Evolutionary conservation across 2,888 invertebrate genomes (phyloP).

Genomic region (Minunthozetes semirufus): DNA sequence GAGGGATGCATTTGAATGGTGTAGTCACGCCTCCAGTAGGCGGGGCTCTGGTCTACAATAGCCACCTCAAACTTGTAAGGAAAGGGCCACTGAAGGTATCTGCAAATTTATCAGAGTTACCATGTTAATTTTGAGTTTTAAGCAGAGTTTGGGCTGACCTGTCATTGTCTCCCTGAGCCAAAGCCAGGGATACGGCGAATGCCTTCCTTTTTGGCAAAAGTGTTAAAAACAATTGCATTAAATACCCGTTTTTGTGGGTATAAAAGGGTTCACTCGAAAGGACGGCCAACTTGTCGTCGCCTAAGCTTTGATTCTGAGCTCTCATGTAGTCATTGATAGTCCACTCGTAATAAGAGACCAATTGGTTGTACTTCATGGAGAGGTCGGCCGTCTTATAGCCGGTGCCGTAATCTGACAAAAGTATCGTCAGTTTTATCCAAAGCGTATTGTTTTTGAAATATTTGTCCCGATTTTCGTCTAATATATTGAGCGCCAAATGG

Average conservation of each 20-base stretch:
- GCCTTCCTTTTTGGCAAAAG: constrained; percentile 33
- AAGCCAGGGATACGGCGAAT: constrained; percentile 36
- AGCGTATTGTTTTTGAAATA: constrained; percentile 37
- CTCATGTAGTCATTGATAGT: constrained; percentile 25
- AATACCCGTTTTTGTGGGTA: constrained; percentile 43
- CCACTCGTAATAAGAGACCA: constrained; percentile 44
- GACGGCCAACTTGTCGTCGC: background rate
- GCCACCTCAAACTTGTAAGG: constrained; percentile 41
- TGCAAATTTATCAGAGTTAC: background rate
- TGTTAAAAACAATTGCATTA: constrained; percentile 41
- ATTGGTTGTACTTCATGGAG: constrained; percentile 42
- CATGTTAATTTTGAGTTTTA: background rate
- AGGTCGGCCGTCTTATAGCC: constrained; percentile 37
- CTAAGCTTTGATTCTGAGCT: background rate
- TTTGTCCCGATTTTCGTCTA: constrained; percentile 5
- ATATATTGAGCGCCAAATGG: constrained; percentile 23
- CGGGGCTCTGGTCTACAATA: constrained; percentile 39
- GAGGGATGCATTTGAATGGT: constrained; percentile 31
- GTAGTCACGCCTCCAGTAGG: constrained; percentile 36
- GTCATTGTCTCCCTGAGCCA: constrained; percentile 37
- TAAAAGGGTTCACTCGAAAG: constrained; percentile 43
- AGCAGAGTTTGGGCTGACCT: background rate
- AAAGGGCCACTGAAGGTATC: constrained; percentile 41
- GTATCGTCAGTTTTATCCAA: constrained; percentile 39
- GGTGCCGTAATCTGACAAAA: constrained; percentile 36